Evolutionary conservation across 2,113 vertebrate species (phyloP), one percentile per base, ranked within the genome.

Genomic region (Epinephelus moara): DNA sequence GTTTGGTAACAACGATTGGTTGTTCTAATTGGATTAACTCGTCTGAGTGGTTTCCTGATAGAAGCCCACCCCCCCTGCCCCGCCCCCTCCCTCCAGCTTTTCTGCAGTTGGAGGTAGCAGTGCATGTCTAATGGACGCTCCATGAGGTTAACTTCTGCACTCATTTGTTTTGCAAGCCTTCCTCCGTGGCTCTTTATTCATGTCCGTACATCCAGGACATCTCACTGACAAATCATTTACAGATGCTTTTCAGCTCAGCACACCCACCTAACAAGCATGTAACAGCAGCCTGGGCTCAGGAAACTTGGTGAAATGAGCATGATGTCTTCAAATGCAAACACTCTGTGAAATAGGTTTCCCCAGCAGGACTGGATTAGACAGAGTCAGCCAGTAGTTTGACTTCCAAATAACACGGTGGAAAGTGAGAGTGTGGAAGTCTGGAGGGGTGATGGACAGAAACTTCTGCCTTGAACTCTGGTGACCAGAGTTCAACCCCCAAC

Each of bases 21-120:
- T 89, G 81, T 91, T 90, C 82, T 92, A 73, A 91, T 74, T 93
- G 94, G 88, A 92, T 92, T 88, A 89, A 85, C 73, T 85, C 57
- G 70, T 85, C 70, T 78, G 81, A 89, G 75, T 75, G 42, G 86
- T 86, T 90, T 86, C 86, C 83, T 84, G 74, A 87, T 69, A 67
- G 33, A 37, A 59, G 9, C 73, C 64, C 33, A 47, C 7, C 47
- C 42, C 18, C 10, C 1, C 25, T 17, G 0, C 67, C 12, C 21
- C 18, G 9, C 42, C 10, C 42, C 23, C 47, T 17, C n/a, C 18
- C 33, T 3, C 12, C 42, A 27, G 47, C 40, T 72, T 53, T 59
- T n/a, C 23, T 68, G 80, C 73, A 60, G 71, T 74, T 15, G 42
- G 81, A 83, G 62, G 89, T 82, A 85, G 49, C 70, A 56, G 84